Conservation (phyloP, 2,113 vertebrate genomes). For the Toxotes jaculatrix region DNA sequence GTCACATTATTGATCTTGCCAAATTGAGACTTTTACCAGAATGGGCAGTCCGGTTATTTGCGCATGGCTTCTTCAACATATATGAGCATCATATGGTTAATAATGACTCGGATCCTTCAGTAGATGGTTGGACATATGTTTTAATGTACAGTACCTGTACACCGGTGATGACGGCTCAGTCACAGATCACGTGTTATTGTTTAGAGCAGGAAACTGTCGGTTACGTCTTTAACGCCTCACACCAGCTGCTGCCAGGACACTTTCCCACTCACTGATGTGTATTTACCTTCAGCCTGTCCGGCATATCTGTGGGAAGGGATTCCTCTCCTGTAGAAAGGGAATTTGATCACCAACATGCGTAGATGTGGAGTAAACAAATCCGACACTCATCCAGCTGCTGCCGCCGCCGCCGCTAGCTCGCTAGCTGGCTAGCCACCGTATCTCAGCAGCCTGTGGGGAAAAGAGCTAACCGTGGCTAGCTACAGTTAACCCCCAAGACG, state of each 20-base stretch:
- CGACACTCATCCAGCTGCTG: slow-evolving; percentile 59
- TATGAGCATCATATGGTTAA: not conserved
- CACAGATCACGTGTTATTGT: slow-evolving; percentile 74
- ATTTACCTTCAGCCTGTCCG: not conserved
- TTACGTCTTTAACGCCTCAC: slow-evolving; percentile 20
- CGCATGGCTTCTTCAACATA: not conserved
- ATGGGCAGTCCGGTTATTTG: no score
- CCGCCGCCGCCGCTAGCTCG: slow-evolving; percentile 45
- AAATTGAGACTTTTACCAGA: not conserved
- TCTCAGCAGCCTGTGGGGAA: slow-evolving; percentile 42
- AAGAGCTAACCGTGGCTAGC: slow-evolving; percentile 65
- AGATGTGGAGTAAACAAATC: slow-evolving; percentile 45
- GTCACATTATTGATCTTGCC: not conserved
- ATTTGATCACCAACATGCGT: slow-evolving; percentile 52
- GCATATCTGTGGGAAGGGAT: slow-evolving; percentile 27
- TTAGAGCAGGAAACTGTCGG: slow-evolving; percentile 74
- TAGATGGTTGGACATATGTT: not conserved
- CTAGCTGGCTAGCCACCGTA: slow-evolving; percentile 62
- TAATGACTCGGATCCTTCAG: not conserved
- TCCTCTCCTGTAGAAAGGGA: not conserved
- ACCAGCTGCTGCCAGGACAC: slow-evolving; percentile 29
- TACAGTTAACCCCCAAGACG: slow-evolving; percentile 30
- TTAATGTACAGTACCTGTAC: slow-evolving; percentile 14
- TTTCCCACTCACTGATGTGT: slow-evolving; percentile 12
- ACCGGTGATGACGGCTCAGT: slow-evolving; percentile 30